Base-by-base conservation (phyloP, 2,888 invertebrate species). In the Anaspis maculata region DNA sequence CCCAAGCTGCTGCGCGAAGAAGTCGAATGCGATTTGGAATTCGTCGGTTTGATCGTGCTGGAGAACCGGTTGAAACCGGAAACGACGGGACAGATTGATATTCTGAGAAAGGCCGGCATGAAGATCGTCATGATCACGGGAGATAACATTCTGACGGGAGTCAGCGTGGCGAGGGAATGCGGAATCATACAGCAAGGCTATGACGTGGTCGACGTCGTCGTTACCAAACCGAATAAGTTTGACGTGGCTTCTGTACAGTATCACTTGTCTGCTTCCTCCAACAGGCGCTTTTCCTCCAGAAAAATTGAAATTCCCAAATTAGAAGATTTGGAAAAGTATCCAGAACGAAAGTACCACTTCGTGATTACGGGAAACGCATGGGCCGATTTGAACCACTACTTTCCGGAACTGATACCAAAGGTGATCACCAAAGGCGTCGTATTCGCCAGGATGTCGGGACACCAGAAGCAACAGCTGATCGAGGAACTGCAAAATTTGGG, bases 61-160 rank as follows among this genome's bases (percentile, higher is more conserved):
- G 97, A 98, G 63, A 98, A 98, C 66, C 76, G 89, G 1, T 67
- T 98, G 27, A 96, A 96, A 59, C 78, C 84, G 0, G 84, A 92
- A 55, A 91, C 92, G 0, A 74, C 78, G 0, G 77, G 77, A 2
- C 82, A 91, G 14, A 87, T 96, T 30, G 64, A 73, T 3, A 77
- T 79, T 15, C 67, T 97, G 31, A 82, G 78, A 43, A 70, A 80
- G 2, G 96, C 98, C 0, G 76, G 83, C 47, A 85, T 99, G 43
- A 79, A 89, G 39, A 83, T 87, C 2, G 79, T 94, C 4, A 98
- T 98, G 97, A 88, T 97, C 11, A 98, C 97, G 21, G 97, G 86
- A 22, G 87, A 88, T 58, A 88, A 87, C 56, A 77, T 95, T 57
- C 71, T 91, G 51, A 96, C 96, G 0, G 95, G 92, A 0, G 71